Evolutionary conservation across 2,888 invertebrate genomes (phyloP).

Genomic region (Ornithoptera priamus): DNA sequence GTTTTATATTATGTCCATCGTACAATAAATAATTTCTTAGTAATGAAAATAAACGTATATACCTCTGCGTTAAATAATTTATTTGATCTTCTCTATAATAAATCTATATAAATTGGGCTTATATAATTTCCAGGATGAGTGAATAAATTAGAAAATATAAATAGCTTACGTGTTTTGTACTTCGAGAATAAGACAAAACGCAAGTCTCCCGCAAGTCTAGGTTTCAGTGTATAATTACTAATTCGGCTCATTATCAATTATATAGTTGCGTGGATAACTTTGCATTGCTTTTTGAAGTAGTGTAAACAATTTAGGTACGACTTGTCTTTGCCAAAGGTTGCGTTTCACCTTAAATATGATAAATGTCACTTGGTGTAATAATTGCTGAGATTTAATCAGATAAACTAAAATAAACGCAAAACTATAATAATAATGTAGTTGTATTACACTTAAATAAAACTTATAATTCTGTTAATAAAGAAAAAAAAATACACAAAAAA

Average conservation of each 20-base stretch:
- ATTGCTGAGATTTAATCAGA: constrained; percentile 67
- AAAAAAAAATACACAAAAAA: constrained; percentile 6
- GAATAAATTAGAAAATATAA: constrained; percentile 51
- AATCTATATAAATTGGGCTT: constrained; percentile 52
- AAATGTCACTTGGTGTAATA: constrained; percentile 51
- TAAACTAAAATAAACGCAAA: constrained; percentile 62
- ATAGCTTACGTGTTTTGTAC: constrained; percentile 73
- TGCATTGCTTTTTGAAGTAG: not conserved
- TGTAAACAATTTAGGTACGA: constrained; percentile 19
- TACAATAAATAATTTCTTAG: constrained; percentile 70
- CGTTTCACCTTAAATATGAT: constrained; percentile 33
- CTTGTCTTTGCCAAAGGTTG: constrained; percentile 31
- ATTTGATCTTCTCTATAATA: constrained; percentile 60
- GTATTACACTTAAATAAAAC: constrained; percentile 23
- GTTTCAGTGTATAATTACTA: constrained; percentile 2
- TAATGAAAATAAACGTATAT: constrained; percentile 64
- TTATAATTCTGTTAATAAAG: constrained; percentile 14
- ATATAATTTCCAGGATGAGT: constrained; percentile 59
- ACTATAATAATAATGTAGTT: constrained; percentile 46
- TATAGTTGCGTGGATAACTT: constrained; percentile 14
- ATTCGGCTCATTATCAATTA: constrained; percentile 2
- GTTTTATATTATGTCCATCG: constrained; percentile 61
- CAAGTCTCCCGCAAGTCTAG: constrained; percentile 33
- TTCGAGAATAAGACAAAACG: constrained; percentile 67
- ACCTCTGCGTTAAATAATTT: constrained; percentile 64